A percentile compares a stretch with the other conserved stretches of the same genome.
Conservation (phyloP, 2,113 vertebrate species). For the Nymphicus hollandicus region DNA sequence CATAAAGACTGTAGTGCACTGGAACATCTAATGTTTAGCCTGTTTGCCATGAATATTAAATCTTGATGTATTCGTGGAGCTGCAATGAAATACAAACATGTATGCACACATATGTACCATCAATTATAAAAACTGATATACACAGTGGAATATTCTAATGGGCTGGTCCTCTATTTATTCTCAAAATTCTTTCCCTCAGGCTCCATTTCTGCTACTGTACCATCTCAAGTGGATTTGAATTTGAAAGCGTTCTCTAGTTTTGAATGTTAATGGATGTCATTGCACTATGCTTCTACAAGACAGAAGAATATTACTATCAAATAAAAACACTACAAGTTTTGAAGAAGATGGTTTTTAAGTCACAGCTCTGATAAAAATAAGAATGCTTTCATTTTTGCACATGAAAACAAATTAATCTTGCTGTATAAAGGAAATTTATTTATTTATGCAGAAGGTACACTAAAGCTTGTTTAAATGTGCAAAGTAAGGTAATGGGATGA, state of each 20-base stretch:
- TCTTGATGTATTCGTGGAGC: background rate
- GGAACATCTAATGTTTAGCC: background rate
- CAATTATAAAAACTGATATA: slow-evolving; percentile 21
- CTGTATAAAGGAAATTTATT: slow-evolving; percentile 7
- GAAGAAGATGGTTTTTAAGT: slow-evolving; percentile 24
- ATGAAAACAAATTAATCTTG: slow-evolving; percentile 28
- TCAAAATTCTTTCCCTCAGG: slow-evolving; percentile 28
- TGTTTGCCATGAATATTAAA: background rate
- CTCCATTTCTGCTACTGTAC: slow-evolving; percentile 13
- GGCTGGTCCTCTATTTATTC: slow-evolving; percentile 34
- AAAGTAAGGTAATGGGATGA: background rate
- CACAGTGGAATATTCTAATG: slow-evolving; percentile 14
- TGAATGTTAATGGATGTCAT: slow-evolving; percentile 61
- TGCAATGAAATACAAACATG: slow-evolving; percentile 2
- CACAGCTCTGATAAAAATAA: slow-evolving; percentile 36
- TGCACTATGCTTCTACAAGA: slow-evolving; percentile 38
- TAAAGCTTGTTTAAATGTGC: slow-evolving; percentile 7
- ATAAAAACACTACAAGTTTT: slow-evolving; percentile 30
- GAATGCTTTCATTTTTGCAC: slow-evolving; percentile 14
- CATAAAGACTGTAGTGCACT: background rate
- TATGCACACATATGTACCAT: background rate
- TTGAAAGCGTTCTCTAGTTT: slow-evolving; percentile 56
- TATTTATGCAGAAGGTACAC: background rate
- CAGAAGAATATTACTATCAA: slow-evolving; percentile 31
- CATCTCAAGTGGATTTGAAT: slow-evolving; percentile 56